phyloP scores from a whole-genome alignment of 2,888 invertebrate genomes.

The Synanthedon andrenaeformis region DNA sequence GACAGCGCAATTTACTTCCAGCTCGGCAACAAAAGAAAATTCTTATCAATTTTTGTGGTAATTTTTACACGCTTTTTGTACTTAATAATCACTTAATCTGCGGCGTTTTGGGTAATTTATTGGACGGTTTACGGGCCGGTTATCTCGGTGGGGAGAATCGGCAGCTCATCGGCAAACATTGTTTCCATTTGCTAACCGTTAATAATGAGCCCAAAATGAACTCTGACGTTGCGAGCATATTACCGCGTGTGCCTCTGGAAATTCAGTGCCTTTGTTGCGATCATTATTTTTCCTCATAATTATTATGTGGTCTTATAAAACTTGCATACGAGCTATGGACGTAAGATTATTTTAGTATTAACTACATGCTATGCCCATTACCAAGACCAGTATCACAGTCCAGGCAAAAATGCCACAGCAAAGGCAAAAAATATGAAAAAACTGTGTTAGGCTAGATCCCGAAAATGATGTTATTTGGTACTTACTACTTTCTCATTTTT shows the following conservation, averaged over 20 bases:
- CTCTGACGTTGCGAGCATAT: conserved; percentile 23
- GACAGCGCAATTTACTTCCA: conserved; percentile 29
- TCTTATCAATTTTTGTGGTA: conserved; percentile 40
- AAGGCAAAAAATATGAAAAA: too few relatives aligned
- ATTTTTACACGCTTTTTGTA: conserved; percentile 35
- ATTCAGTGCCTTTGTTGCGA: too few relatives aligned
- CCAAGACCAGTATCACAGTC: too few relatives aligned
- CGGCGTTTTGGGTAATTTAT: conserved; percentile 33
- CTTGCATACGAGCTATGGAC: too few relatives aligned
- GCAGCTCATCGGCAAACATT: conserved; percentile 29
- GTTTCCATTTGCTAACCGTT: conserved; percentile 17
- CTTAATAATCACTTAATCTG: conserved; percentile 53
- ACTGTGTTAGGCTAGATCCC: too few relatives aligned
- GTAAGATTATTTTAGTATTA: too few relatives aligned
- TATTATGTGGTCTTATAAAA: too few relatives aligned
- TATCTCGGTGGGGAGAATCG: conserved; percentile 20
- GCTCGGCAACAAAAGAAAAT: conserved; percentile 40
- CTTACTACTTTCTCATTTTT: too few relatives aligned
- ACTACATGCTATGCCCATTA: too few relatives aligned
- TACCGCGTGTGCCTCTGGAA: conserved; percentile 8
- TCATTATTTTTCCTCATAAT: neutral
- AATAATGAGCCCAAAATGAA: conserved; percentile 30
- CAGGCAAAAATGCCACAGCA: too few relatives aligned
- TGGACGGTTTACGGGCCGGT: conserved; percentile 14
- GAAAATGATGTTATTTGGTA: too few relatives aligned